These are phyloP conservation scores for Phyllostomus hastatus DNA, from an alignment of 2,113 vertebrate genomes.

Conservation along the genomic window DNA sequence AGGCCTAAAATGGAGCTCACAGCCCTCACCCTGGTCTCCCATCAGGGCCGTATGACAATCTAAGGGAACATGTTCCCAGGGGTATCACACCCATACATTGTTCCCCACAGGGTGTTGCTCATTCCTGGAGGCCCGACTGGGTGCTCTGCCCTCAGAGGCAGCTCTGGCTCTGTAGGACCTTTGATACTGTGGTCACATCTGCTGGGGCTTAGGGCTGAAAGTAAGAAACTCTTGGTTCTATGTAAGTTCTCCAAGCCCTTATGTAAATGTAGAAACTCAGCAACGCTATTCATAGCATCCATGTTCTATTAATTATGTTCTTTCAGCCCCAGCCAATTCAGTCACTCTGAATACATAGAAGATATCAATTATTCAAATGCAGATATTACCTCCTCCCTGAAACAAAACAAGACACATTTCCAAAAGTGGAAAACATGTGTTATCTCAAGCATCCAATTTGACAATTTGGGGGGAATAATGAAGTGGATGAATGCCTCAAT, in stretches of 20 bases:
- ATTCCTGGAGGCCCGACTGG: neutral
- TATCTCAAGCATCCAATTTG: neutral
- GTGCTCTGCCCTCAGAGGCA: neutral
- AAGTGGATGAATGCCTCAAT: neutral
- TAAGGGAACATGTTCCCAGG: neutral
- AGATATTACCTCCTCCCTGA: neutral
- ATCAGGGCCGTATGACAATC: neutral
- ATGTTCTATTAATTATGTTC: neutral
- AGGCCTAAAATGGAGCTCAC: neutral
- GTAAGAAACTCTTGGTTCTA: neutral
- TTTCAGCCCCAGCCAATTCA: neutral
- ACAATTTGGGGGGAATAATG: neutral
- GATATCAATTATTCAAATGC: conserved; percentile 2
- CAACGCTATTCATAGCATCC: neutral
- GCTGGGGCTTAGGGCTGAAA: neutral
- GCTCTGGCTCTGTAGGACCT: neutral
- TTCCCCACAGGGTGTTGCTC: neutral
- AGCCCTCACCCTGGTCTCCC: neutral
- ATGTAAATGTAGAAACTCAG: neutral
- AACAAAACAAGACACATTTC: neutral
- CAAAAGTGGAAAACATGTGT: neutral
- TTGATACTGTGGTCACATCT: neutral
- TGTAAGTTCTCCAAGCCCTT: neutral
- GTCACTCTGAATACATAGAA: neutral
- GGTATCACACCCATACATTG: neutral